Conservation (phyloP, 2,888 invertebrate species). For the Busseola fusca region DNA sequence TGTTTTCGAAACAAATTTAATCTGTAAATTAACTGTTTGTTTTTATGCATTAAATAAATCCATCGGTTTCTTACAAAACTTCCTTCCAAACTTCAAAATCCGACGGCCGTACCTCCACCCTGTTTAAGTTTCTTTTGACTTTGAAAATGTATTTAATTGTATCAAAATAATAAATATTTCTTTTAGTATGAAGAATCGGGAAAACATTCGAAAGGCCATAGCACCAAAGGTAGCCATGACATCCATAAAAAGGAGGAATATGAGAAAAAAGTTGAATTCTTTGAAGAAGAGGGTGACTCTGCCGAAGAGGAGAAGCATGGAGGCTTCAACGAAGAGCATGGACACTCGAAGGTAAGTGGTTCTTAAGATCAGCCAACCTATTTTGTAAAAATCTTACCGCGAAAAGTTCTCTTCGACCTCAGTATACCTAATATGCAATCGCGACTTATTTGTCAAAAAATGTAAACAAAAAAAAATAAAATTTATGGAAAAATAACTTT, state of each 20-base stretch:
- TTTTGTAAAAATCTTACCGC: background rate
- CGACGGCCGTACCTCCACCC: no score
- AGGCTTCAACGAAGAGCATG: slow-evolving; percentile 88
- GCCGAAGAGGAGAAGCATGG: slow-evolving; percentile 91
- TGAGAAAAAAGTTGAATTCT: slow-evolving; percentile 93
- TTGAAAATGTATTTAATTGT: background rate
- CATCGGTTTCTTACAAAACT: no score
- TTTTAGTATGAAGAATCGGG: slow-evolving; percentile 90
- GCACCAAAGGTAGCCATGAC: slow-evolving; percentile 93
- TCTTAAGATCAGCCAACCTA: background rate
- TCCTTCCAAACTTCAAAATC: no score
- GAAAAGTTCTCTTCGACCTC: background rate
- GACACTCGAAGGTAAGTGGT: slow-evolving; percentile 74
- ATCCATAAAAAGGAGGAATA: slow-evolving; percentile 93
- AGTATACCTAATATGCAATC: no score
- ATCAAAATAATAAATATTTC: background rate
- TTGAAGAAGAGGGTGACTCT: slow-evolving; percentile 92
- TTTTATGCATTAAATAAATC: no score
- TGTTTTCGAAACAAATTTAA: no score
- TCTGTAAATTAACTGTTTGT: no score
- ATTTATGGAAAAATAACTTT: no score
- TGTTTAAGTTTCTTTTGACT: background rate
- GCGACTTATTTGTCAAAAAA: no score
- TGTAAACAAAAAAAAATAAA: no score
- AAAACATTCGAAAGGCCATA: slow-evolving; percentile 92